Evolutionary conservation across 2,113 vertebrate species (phyloP), one percentile per base, ranked within the genome.

Genomic region (Suricata suricatta): DNA sequence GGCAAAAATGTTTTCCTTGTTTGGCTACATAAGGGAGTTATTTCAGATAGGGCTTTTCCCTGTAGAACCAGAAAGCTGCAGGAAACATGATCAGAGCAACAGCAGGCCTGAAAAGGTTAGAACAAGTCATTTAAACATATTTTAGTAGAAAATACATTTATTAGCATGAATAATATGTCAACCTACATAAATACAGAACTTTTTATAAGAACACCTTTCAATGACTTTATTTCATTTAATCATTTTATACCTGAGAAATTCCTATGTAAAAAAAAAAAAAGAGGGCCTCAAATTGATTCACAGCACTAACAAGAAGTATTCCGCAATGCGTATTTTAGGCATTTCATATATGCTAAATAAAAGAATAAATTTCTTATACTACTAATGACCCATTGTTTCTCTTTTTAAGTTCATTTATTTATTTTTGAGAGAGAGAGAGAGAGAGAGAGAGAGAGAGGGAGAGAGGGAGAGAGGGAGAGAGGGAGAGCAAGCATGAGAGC

Each of bases 181-280:
- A 85, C 29, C 7, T 80, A 76, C 14, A 66, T 47, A 90, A 81
- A 87, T 69, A 64, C 0, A 90, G 41, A 64, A 47, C 0, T 69
- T 95, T 29, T 57, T 66, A 77, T 38, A 95, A 86, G 38, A 81
- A 72, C 17, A 95, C 5, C 44, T 95, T 92, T 77, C n/a, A 86
- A 12, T 77, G 35, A 52, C 29, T 35, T 57, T 79, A 52, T 44
- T 93, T 76, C 50, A 95, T 38, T 87, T 72, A 66, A 19, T 0
- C 29, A 66, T 60, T 77, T 80, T 83, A 63, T 60, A 74, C 15
- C 77, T 87, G 29, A 74, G 31, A 95, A 93, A 76, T 79, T 74
- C 2, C 3, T 71, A n/a, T n/a, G 17, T 88, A 77, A 89, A 82
- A 89, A 41, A 89, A 82, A 89, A 41, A 41, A 82, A 7, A 54